Base-by-base conservation (phyloP, 2,888 invertebrate genomes). In the Netelia inedita region DNA sequence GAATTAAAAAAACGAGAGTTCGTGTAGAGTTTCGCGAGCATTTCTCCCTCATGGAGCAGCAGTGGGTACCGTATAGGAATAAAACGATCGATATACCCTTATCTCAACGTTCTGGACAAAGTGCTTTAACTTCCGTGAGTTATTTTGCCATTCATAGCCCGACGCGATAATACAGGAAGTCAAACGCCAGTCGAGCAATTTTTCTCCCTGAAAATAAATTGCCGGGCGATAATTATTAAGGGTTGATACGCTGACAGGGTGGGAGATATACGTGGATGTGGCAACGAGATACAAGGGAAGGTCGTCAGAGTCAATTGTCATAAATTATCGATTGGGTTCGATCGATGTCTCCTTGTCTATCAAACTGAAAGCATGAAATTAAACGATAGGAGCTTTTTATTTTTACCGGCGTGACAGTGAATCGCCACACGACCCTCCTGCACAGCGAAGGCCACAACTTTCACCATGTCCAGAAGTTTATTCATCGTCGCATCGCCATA, bases 391-490 rank as follows among this genome's bases (percentile, higher is more conserved):
- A 35, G 3, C 35, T 35, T 35, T 35, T 35, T 35, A 35, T 35
- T 66, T 90, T 93, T 94, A 96, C 96, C 96, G 90, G 98, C 98
- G 94, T 98, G 98, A 92, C 98, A 98, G 92, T 98, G 98, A 82
- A 98, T 95, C 1, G 97, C 97, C 0, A 97, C 96, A 91, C 97
- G 95, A 75, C 98, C 98, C 93, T 98, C 96, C 68, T 96, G 95
- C 10, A 97, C 94, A 0, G 97, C 96, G 93, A 98, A 98, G 53
- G 97, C 96, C 90, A 98, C 94, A 9, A 98, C 98, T 94, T 98
- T 98, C n/a, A 98, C 97, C 96, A 98, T 98, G 91, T 98, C 97
- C 87, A 98, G 94, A n/a, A 98, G 94, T 6, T 96, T 96, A 63
- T 95, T 95, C 88, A 97, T 94, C 2, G 96, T 96, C 0, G 97